Conservation (phyloP, 2,888 invertebrate genomes). For the Drosophila bunnanda region DNA sequence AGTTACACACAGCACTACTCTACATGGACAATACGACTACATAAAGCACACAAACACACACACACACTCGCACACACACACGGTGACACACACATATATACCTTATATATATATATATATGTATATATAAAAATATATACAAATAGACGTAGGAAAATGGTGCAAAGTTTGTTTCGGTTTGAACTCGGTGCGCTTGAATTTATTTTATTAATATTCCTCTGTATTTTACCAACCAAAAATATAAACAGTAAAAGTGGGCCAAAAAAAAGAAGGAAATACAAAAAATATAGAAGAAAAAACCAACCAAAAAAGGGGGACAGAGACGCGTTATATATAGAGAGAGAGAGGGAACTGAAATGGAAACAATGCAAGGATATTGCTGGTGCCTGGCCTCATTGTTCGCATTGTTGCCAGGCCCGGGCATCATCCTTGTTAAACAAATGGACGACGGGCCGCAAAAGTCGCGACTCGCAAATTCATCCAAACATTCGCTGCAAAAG, state of each 20-base stretch:
- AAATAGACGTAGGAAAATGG: slow-evolving; percentile 56
- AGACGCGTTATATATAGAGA: not conserved
- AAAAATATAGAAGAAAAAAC: not conserved
- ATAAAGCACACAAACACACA: slow-evolving; percentile 24
- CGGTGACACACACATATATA: slow-evolving; percentile 12
- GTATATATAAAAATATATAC: slow-evolving; percentile 12
- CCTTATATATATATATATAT: slow-evolving; percentile 19
- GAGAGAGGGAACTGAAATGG: slow-evolving; percentile 4
- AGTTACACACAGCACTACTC: slow-evolving; percentile 56
- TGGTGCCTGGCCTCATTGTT: slow-evolving; percentile 25
- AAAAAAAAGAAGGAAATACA: slow-evolving; percentile 2
- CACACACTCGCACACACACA: slow-evolving; percentile 7
- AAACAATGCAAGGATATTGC: slow-evolving; percentile 39
- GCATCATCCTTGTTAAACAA: slow-evolving; percentile 29
- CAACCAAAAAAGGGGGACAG: slow-evolving; percentile 16
- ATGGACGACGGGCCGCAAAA: slow-evolving; percentile 29
- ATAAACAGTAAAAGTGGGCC: slow-evolving; percentile 32
- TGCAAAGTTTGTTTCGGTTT: slow-evolving; percentile 84
- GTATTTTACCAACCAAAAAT: slow-evolving; percentile 35
- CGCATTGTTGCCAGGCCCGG: slow-evolving; percentile 18
- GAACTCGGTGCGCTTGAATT: slow-evolving; percentile 83
- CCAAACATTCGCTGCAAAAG: slow-evolving; percentile 34
- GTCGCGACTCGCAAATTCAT: slow-evolving; percentile 29
- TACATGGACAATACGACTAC: slow-evolving; percentile 31
- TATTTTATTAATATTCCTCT: slow-evolving; percentile 53